A percentile compares a stretch with the other conserved stretches of the same genome.
Evolutionary conservation across 2,797 vertebrate genomes (phyloP).

Genomic region (Amazona finschi): DNA sequence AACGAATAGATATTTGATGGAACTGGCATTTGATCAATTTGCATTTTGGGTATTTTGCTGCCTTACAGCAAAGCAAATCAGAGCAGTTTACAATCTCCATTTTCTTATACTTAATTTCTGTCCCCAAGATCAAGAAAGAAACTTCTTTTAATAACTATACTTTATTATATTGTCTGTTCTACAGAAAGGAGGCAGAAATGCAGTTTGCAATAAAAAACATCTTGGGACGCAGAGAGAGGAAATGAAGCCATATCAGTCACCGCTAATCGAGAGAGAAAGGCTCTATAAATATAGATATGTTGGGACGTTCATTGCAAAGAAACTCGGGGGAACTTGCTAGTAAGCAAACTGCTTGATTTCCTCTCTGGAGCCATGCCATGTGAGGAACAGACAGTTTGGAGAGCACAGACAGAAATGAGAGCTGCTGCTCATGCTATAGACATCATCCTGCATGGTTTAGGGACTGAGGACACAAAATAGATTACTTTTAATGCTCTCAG

Average conservation of each 20-base stretch:
- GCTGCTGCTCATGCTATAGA: neutral
- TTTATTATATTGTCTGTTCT: neutral
- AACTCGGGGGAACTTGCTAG: neutral
- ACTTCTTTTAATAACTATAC: neutral
- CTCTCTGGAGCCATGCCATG: rapidly evolving
- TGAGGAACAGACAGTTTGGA: neutral
- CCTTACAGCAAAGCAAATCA: neutral
- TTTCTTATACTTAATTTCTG: neutral
- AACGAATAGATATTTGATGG: neutral
- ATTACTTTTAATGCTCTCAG: neutral
- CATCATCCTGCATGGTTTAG: neutral
- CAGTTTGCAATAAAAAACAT: neutral
- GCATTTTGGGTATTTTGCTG: neutral
- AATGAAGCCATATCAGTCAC: neutral
- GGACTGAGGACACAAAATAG: neutral
- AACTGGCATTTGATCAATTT: neutral
- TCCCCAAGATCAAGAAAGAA: neutral
- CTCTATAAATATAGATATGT: neutral
- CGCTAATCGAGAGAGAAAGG: neutral
- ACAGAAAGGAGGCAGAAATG: neutral
- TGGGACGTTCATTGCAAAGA: neutral
- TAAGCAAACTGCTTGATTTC: neutral
- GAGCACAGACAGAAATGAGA: neutral
- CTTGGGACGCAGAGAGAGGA: neutral
- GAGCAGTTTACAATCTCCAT: neutral